A percentile compares a stretch with the other conserved stretches of the same genome.
These are phyloP conservation scores for Digitonthophagus gazella DNA, from an alignment of 2,888 invertebrate genomes.

Conservation along the genomic window DNA sequence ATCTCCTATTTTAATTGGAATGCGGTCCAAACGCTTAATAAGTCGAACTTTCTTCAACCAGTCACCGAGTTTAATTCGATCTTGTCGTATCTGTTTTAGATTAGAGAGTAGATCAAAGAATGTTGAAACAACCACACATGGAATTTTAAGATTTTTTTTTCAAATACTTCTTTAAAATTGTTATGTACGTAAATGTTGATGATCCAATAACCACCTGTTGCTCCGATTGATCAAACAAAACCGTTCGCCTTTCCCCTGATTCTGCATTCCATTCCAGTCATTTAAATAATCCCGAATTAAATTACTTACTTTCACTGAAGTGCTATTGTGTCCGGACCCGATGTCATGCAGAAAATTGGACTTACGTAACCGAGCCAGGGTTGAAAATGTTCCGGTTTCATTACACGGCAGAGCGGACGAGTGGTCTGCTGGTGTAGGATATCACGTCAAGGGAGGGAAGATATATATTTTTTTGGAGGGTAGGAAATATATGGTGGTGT, in stretches of 20 bases:
- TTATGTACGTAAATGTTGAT: background rate
- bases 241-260: background rate
- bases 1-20: background rate
- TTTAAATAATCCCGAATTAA: conserved; percentile 13
- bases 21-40: background rate
- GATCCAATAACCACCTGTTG: background rate
- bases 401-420: conserved; percentile 5
- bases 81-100: background rate
- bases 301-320: conserved; percentile 14
- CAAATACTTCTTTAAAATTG: background rate
- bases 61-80: background rate
- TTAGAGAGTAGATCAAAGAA: background rate
- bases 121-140: background rate
- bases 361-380: conserved; percentile 7
- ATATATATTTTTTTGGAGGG: conserved; percentile 15
- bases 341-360: conserved; percentile 16
- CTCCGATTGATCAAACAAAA: background rate
- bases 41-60: background rate
- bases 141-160: background rate
- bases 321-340: conserved; percentile 7
- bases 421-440: background rate
- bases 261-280: background rate
- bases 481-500: conserved; percentile 7
- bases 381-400: conserved; percentile 11
- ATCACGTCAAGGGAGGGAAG: conserved; percentile 5